Evolutionary conservation across 1,140 invertebrate species (phyloP).

Genomic region (Triops cancriformis): DNA sequence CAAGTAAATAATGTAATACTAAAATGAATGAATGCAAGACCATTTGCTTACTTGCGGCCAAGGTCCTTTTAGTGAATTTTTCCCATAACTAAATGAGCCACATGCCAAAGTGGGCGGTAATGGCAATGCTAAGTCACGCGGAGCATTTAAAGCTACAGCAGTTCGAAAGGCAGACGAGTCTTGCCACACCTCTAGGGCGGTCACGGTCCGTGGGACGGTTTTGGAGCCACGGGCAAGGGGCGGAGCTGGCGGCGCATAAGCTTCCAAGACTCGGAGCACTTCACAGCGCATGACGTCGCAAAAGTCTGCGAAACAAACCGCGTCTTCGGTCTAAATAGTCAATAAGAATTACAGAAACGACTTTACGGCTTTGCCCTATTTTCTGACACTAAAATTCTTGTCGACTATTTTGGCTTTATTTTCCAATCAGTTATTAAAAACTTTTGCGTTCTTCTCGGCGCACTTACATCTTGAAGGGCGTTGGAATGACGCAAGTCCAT

Average conservation of each 20-base stretch:
- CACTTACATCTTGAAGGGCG: slow-evolving; percentile 67
- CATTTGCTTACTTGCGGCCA: background rate
- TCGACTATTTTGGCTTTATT: too few species aligned
- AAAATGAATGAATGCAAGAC: too few species aligned
- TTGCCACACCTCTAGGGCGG: slow-evolving; percentile 51
- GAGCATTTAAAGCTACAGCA: background rate
- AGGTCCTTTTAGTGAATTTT: background rate
- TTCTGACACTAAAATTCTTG: too few species aligned
- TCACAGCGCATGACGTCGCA: slow-evolving; percentile 93
- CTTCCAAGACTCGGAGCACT: slow-evolving; percentile 47
- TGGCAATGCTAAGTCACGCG: background rate
- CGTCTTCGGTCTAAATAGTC: slow-evolving; percentile 64
- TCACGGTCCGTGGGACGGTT: slow-evolving; percentile 47
- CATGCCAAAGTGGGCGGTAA: background rate
- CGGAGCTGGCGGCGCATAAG: slow-evolving; percentile 27
- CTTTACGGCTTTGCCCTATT: too few species aligned
- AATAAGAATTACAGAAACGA: background rate
- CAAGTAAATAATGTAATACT: too few species aligned
- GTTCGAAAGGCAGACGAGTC: background rate
- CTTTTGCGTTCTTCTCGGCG: background rate
- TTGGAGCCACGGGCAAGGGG: slow-evolving; percentile 45
- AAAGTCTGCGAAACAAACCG: slow-evolving; percentile 82
- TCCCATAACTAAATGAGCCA: background rate
- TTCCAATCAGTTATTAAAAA: background rate
- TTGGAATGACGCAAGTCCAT: slow-evolving; percentile 81